Evolutionary conservation across 2,888 invertebrate genomes (phyloP), one percentile per base, ranked within the genome.

Genomic region (Stenurella melanura): DNA sequence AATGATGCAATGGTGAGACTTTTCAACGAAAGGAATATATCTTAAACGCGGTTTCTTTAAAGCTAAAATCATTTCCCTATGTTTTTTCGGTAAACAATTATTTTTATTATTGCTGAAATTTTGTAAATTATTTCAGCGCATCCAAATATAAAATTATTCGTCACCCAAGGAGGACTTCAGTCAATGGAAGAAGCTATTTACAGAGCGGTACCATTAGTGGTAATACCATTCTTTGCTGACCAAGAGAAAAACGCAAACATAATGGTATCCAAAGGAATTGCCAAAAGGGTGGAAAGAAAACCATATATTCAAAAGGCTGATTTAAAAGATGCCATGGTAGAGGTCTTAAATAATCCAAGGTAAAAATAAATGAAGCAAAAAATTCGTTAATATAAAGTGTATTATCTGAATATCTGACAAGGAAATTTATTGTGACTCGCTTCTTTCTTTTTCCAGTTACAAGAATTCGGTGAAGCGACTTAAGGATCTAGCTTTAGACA

Each of bases 331-430:
- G 78, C 83, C 17, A 83, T 87, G 64, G 17, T 82, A 21, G 84
- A 86, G 82, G 85, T 86, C 11, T 79, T 84, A 7, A 81, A 78
- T 64, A 85, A 86, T 77, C 69, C 79, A 50, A 85, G 75, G 86
- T 87, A 81, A 81, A n/a, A 79, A 73, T 21, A 19, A 66, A 30
- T 56, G 5, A 56, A 18, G 6, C 15, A 56, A n/a, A 15, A 17
- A 56, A 17, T n/a, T 26, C 15, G 18, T 17, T 5, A 17, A 56
- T 56, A 56, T 5, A 56, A 56, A 56, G 10, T 56, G 5, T n/a
- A n/a, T 56, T 18, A 9, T 3, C 12, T 58, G 18, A 4, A 58
- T 58, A 58, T 18, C 12, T 58, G 9, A 19, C 60, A 42, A 57
- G 73, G 18, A 12, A 42, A 38, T n/a, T n/a, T n/a, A 38, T 26